phyloP scores from a whole-genome alignment of 2,888 invertebrate species.

The Palloptera scutellata region DNA sequence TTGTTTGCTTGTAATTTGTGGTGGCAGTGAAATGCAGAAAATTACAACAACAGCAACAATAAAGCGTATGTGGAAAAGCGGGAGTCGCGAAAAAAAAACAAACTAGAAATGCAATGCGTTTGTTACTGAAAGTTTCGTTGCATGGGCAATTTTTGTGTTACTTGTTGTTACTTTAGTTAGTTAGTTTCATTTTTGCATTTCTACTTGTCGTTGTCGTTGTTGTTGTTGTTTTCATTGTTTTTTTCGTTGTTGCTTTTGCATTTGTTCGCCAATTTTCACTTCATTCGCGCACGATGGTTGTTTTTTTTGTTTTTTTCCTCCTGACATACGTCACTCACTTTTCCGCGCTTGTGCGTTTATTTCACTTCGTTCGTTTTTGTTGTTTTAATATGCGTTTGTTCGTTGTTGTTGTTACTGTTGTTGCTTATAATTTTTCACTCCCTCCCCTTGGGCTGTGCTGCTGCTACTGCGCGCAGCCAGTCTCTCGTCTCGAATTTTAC shows the following conservation, averaged over 20 bases:
- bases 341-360: constrained; percentile 10
- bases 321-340: constrained; percentile 18
- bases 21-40: constrained; percentile 10
- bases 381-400: constrained; percentile 29
- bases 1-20: constrained; percentile 1
- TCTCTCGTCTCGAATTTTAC: too few relatives aligned
- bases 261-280: constrained; percentile 52
- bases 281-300: constrained; percentile 37
- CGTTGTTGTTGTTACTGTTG: constrained; percentile 7
- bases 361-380: constrained; percentile 30
- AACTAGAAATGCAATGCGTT: neutral
- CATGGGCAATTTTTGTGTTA: too few relatives aligned
- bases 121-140: neutral
- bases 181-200: neutral
- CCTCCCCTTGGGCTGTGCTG: neutral
- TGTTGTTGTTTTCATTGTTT: constrained; percentile 20
- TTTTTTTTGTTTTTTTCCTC: too few relatives aligned
- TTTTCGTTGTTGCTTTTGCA: neutral
- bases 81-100: neutral
- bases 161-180: too few relatives aligned
- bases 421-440: neutral
- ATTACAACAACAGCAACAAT: neutral
- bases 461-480: neutral
- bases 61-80: constrained; percentile 7
- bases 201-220: constrained; percentile 9